Conservation (phyloP, 2,797 vertebrate species). For the Scyliorhinus canicula region DNA sequence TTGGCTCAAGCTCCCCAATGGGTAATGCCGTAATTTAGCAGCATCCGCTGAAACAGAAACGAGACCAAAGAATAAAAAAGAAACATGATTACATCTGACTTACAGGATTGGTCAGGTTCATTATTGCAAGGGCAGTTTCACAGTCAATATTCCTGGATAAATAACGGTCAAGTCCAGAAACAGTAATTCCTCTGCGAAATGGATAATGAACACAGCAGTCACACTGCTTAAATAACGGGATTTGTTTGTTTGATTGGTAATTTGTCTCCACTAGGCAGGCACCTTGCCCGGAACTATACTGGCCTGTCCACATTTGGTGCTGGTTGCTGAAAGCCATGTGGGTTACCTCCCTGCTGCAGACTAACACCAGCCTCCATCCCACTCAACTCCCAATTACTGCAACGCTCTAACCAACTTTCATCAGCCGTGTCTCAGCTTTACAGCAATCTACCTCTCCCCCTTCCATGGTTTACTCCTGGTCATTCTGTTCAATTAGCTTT, state of each 20-base stretch:
- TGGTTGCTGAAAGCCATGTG: background rate
- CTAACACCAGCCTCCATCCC: background rate
- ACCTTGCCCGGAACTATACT: background rate
- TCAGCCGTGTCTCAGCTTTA: background rate
- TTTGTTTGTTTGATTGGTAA: background rate
- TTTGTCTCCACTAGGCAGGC: background rate
- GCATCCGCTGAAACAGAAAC: slow-evolving; percentile 47
- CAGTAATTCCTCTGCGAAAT: background rate
- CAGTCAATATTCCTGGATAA: background rate
- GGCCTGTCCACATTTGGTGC: background rate
- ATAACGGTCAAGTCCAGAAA: background rate
- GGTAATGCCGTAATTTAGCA: slow-evolving; percentile 58
- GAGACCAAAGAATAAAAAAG: slow-evolving; percentile 46
- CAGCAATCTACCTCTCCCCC: background rate
- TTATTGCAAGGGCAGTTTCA: background rate
- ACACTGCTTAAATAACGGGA: background rate
- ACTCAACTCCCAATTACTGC: background rate
- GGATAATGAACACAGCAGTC: background rate
- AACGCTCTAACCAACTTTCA: too few relatives aligned
- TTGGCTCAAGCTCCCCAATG: slow-evolving; percentile 62
- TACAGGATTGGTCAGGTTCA: slow-evolving; percentile 39
- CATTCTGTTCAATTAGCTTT: background rate
- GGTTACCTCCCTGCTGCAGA: background rate
- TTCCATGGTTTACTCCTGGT: background rate
- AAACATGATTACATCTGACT: slow-evolving; percentile 52